Evolutionary conservation across 2,113 vertebrate genomes (phyloP).

Genomic region (Dipodomys ordii): DNA sequence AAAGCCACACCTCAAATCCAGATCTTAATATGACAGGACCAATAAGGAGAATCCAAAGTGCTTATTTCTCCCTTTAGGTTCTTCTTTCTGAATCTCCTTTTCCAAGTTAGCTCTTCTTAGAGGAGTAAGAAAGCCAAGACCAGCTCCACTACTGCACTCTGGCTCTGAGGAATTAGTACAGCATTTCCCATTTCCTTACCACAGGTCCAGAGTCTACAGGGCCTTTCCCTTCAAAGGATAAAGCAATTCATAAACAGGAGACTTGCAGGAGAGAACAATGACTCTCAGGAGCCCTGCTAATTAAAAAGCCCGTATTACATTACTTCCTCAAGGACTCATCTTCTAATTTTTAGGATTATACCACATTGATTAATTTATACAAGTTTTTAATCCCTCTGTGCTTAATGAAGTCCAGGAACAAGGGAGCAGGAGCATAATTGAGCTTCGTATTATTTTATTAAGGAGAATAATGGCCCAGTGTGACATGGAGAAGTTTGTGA

Average conservation of each 20-base stretch:
- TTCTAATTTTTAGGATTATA: conserved; percentile 91
- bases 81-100: conserved; percentile 16
- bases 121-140: not conserved
- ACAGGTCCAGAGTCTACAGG: not conserved
- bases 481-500: conserved; percentile 73
- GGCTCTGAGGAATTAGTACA: not conserved
- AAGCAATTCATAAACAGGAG: conserved; percentile 85
- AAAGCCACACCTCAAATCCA: not conserved
- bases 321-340: conserved; percentile 89
- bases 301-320: conserved; percentile 89
- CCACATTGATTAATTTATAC: conserved; percentile 91
- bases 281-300: conserved; percentile 87
- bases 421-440: conserved; percentile 86
- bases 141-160: not conserved
- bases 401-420: conserved; percentile 89
- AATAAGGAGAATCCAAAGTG: not conserved
- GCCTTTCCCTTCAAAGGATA: conserved; percentile 73
- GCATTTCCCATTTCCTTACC: not conserved
- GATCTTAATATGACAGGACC: accelerated
- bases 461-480: conserved; percentile 80
- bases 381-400: conserved; percentile 90
- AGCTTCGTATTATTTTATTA: conserved; percentile 88
- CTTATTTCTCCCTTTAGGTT: not conserved
- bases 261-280: conserved; percentile 81
- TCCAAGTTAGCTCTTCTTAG: not conserved